These are phyloP conservation scores for Agapornis roseicollis DNA, from an alignment of 2,113 vertebrate genomes.

Conservation along the genomic window DNA sequence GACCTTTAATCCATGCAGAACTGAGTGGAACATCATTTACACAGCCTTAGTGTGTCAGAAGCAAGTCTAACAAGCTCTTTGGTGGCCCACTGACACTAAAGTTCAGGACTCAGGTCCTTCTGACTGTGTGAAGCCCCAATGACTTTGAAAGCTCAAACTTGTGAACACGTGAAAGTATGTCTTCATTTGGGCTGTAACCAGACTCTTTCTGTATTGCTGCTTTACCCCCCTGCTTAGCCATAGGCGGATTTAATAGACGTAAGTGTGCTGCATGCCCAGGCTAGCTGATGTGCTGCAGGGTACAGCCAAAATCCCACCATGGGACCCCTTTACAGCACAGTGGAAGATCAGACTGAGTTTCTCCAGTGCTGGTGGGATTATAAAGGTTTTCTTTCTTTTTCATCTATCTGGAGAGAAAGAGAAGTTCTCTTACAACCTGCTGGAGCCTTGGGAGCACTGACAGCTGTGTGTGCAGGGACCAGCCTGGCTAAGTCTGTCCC, in stretches of 20 bases:
- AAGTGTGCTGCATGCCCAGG: not conserved
- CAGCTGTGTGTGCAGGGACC: not conserved
- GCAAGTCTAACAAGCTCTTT: not conserved
- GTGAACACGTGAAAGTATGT: accelerated
- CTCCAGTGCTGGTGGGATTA: not conserved
- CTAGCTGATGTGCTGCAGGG: not conserved
- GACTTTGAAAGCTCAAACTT: not conserved
- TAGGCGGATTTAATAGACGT: not conserved
- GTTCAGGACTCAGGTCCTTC: not conserved
- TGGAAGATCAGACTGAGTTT: not conserved
- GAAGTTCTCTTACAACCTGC: not conserved
- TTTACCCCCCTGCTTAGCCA: not conserved
- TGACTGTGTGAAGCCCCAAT: not conserved
- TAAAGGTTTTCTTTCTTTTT: not conserved
- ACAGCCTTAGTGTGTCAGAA: not conserved
- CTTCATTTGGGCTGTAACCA: not conserved
- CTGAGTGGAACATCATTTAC: not conserved
- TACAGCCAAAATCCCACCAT: not conserved
- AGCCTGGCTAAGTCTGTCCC: not conserved
- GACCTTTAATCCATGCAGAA: not conserved
- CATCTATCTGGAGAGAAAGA: not conserved
- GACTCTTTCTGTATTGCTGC: not conserved
- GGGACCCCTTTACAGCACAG: accelerated
- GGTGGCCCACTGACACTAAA: not conserved
- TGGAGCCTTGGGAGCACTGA: not conserved